Evolutionary conservation across 2,888 invertebrate genomes (phyloP), one percentile per base, ranked within the genome.

Genomic region (Nineta flava): DNA sequence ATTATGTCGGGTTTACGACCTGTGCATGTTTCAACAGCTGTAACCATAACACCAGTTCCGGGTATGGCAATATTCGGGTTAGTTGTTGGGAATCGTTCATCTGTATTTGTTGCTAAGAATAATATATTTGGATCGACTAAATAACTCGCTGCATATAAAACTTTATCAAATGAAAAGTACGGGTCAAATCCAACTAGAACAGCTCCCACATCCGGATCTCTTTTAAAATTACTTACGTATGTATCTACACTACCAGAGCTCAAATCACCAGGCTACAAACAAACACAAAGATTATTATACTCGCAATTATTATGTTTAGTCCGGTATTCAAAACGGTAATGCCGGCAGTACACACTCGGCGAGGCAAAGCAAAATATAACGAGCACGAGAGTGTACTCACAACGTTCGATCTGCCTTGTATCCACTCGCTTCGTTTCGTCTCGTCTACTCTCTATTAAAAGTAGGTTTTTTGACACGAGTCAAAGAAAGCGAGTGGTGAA

Each of bases 101-200:
- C 97, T 1, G 87, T 88, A 64, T 97, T 97, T 6, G 96, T 94
- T 0, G 86, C 96, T 50, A 97, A 72, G 62, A 94, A 97, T 43
- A 87, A 63, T 58, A 87, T 83, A 15, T 82, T 74, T 1, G 83
- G 81, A 57, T 87, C 74, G 19, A 76, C 76, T 1, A 95, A 74
- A 65, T 97, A 97, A 21, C 84, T 84, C 1, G 88, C 85, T 1
- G 96, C 96, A 67, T 90, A 92, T 62, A 88, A 73, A 62, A 96
- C 76, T 70, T 97, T 97, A 0, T 83, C 78, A 64, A 87, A 94
- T 62, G 87, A 91, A 59, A 97, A 81, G 65, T 94, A 82, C 54
- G 85, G 82, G 68, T 99, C 97, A 64, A 93, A 95, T 2, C 95
- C 96, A 40, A 96, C 90, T 17, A 96, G 75, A 0, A 99, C 97